Conservation (phyloP, 1,140 invertebrate genomes). For the Gryon sp. region DNA sequence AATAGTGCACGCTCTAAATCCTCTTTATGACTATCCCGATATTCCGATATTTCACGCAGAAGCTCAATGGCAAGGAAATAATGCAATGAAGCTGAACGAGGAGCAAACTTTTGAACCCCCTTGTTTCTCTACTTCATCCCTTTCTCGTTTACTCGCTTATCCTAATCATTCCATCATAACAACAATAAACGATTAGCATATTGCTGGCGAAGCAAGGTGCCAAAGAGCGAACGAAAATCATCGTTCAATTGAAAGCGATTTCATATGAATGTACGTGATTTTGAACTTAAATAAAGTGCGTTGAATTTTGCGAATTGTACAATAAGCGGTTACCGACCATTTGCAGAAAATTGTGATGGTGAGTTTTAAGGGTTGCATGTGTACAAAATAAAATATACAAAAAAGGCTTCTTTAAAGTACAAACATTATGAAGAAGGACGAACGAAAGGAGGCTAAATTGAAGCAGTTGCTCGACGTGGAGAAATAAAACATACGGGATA, state of each 20-base stretch:
- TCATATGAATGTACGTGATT: not conserved
- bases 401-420: too few relatives aligned
- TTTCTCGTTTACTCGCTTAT: too few relatives aligned
- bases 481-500: conserved; percentile 11
- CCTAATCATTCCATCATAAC: conserved; percentile 33
- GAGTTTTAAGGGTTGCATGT: not conserved
- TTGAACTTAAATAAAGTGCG: conserved; percentile 13
- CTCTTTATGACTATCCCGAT: conserved; percentile 65
- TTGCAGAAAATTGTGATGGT: not conserved
- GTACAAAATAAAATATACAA: too few relatives aligned
- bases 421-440: too few relatives aligned
- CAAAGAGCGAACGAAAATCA: too few relatives aligned
- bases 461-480: not conserved
- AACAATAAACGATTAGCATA: conserved; percentile 22
- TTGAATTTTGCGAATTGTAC: not conserved
- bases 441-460: conserved; percentile 1
- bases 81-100: conserved; percentile 63
- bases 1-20: conserved; percentile 64
- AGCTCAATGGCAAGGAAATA: conserved; percentile 64
- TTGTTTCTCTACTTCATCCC: not conserved
- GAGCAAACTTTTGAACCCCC: conserved; percentile 43
- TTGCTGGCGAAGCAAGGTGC: not conserved
- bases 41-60: conserved; percentile 65
- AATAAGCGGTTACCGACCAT: not conserved
- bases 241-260: conserved; percentile 24